These are phyloP conservation scores for Copsychus sechellarum DNA, from an alignment of 2,113 vertebrate genomes.

Conservation along the genomic window DNA sequence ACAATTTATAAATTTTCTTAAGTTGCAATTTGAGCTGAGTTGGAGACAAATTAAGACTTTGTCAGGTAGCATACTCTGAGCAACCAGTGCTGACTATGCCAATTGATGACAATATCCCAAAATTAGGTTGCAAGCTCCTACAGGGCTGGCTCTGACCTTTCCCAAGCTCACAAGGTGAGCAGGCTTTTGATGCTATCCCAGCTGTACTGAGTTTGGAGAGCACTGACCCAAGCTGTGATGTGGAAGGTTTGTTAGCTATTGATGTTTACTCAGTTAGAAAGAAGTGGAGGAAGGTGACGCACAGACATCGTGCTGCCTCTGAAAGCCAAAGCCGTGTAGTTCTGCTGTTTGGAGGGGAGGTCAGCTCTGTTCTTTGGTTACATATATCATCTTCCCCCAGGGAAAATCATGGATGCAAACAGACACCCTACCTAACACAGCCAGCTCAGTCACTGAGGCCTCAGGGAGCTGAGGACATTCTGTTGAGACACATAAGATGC, in stretches of 20 bases:
- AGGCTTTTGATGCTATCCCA: not conserved
- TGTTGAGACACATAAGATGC: not conserved
- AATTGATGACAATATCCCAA: not conserved
- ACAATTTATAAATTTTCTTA: not conserved
- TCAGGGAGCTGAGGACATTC: not conserved
- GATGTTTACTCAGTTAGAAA: not conserved
- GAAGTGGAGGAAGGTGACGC: not conserved
- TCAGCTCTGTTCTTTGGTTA: not conserved
- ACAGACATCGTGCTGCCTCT: fast-evolving
- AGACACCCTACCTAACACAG: fast-evolving
- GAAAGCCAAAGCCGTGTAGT: not conserved
- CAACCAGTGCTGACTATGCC: not conserved
- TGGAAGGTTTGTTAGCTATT: not conserved
- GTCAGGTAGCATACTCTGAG: not conserved
- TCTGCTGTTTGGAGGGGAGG: not conserved
- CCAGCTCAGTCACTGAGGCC: not conserved
- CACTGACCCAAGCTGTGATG: not conserved
- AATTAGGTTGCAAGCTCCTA: not conserved
- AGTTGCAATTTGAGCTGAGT: not conserved
- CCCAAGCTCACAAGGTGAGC: not conserved
- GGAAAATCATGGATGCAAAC: not conserved
- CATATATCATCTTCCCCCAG: not conserved
- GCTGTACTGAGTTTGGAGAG: not conserved
- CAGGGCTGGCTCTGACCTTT: not conserved
- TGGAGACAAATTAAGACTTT: not conserved